Percentiles rank a stretch among this genome's conserved stretches.
phyloP scores from a whole-genome alignment of 2,113 vertebrate genomes.

The Plestiodon gilberti region DNA sequence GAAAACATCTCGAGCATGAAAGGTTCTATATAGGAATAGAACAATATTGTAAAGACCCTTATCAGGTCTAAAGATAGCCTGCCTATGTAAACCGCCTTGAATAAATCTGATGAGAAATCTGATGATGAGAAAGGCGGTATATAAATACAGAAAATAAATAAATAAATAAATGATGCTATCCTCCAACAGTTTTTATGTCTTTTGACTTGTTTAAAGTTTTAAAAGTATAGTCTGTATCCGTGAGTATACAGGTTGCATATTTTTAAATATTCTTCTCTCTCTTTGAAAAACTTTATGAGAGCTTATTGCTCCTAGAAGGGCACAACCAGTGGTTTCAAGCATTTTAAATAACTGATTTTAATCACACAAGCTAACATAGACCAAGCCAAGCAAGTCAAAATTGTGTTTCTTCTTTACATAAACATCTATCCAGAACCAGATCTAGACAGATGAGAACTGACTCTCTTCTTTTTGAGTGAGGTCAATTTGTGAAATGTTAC shows the following conservation, averaged over 20 bases:
- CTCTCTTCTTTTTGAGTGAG: not conserved
- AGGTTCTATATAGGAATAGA: too few species aligned
- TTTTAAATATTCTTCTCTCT: constrained; percentile 40
- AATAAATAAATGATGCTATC: not conserved
- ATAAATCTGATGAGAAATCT: too few species aligned
- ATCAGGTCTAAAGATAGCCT: too few species aligned
- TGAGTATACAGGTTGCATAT: not conserved
- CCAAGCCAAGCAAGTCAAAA: not conserved
- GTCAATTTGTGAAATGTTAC: not conserved
- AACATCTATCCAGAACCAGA: not conserved
- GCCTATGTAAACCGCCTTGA: too few species aligned
- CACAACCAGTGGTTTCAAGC: not conserved
- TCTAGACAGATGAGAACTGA: not conserved
- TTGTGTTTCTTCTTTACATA: not conserved
- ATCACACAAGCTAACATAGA: not conserved
- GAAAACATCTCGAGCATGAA: too few species aligned
- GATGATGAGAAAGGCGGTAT: too few species aligned
- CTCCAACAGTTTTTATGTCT: constrained; percentile 23
- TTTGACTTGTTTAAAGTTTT: constrained; percentile 21
- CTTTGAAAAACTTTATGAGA: constrained; percentile 47
- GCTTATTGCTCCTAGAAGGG: constrained; percentile 31
- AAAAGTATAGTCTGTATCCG: not conserved
- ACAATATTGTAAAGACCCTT: too few species aligned
- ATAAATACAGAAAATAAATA: too few species aligned
- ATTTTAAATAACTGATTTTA: not conserved